phyloP scores from a whole-genome alignment of 2,797 vertebrate species.

The Micrastur ruficollis region DNA sequence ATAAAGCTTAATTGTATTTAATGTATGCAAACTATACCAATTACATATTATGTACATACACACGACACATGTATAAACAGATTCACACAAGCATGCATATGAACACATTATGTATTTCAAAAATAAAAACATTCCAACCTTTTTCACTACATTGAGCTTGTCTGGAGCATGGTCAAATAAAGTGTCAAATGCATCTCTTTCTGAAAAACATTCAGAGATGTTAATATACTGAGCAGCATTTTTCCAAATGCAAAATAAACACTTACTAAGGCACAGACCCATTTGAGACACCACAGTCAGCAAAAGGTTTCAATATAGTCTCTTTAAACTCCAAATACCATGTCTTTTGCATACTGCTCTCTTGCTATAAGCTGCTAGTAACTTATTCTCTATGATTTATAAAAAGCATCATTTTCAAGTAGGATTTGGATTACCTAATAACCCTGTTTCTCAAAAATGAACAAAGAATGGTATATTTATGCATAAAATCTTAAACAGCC shows the following conservation, averaged over 20 bases:
- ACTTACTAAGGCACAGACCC: not conserved
- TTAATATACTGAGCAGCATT: not conserved
- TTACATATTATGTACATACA: not conserved
- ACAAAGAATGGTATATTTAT: not conserved
- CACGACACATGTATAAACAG: not conserved
- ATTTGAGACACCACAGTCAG: not conserved
- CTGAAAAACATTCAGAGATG: constrained; percentile 73
- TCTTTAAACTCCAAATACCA: not conserved
- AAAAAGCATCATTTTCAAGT: not conserved
- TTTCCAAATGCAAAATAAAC: not conserved
- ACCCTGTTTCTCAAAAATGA: not conserved
- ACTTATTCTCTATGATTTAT: not conserved
- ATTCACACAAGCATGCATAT: not conserved
- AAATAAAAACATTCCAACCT: constrained; percentile 77
- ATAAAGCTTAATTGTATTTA: not conserved
- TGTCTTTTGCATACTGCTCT: not conserved
- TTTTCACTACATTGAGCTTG: constrained; percentile 97
- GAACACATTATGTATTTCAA: not conserved
- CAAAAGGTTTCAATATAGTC: not conserved
- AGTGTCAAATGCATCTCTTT: constrained; percentile 95
- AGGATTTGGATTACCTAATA: not conserved
- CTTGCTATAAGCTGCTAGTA: not conserved
- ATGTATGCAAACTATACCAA: not conserved
- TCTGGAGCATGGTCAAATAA: constrained; percentile 96
- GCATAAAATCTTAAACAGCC: not conserved